Percentiles rank a stretch among this genome's conserved stretches.
These are phyloP conservation scores for Stramonita haemastoma DNA, from an alignment of 2,888 invertebrate genomes.

Conservation along the genomic window DNA sequence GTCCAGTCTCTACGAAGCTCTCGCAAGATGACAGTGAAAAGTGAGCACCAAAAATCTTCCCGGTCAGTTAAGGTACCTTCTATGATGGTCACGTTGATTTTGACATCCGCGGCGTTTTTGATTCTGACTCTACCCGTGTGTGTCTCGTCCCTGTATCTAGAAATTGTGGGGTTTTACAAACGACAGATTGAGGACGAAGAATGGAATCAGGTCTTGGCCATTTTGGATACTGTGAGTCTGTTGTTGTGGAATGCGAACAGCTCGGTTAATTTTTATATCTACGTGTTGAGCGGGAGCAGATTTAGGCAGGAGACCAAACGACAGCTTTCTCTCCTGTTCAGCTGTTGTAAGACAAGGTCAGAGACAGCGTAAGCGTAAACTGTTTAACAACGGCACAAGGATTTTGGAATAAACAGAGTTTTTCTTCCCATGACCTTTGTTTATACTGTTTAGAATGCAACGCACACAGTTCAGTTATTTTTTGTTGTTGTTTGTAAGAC, in stretches of 20 bases:
- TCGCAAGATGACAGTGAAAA: neutral
- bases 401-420: too few relatives aligned
- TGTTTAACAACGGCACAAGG: too few relatives aligned
- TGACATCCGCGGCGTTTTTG: neutral
- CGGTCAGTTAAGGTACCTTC: neutral
- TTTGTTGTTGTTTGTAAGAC: too few relatives aligned
- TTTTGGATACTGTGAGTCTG: neutral
- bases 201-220: neutral
- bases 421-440: too few relatives aligned
- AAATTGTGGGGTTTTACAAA: neutral
- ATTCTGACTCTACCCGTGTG: neutral
- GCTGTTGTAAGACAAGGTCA: too few relatives aligned
- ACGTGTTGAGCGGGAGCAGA: slow-evolving; percentile 13
- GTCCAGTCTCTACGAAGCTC: neutral
- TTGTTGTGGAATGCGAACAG: slow-evolving; percentile 5
- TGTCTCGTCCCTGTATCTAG: neutral
- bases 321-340: neutral
- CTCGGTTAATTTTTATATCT: slow-evolving; percentile 25
- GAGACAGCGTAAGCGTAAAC: too few relatives aligned
- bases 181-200: neutral
- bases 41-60: neutral
- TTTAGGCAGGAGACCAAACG: slow-evolving; percentile 11
- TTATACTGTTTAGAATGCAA: too few relatives aligned
- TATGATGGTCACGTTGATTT: neutral
- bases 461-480: too few relatives aligned